These are phyloP conservation scores for Bombus pascuorum DNA, from an alignment of 1,140 invertebrate genomes.

Conservation along the genomic window DNA sequence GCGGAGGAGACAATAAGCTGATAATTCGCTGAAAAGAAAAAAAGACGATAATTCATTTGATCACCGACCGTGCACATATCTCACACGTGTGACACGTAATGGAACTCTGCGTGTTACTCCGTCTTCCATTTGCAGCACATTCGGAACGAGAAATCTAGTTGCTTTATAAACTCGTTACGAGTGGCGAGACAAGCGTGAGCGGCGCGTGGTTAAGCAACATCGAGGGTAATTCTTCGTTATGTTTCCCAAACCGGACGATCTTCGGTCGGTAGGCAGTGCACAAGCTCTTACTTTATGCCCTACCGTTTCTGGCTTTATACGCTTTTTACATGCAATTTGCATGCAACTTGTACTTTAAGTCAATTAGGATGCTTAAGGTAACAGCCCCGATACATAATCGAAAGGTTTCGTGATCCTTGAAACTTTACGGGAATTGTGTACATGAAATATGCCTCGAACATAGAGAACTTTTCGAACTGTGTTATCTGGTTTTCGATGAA, in stretches of 20 bases:
- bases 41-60: neutral
- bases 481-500: neutral
- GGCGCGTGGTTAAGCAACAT: neutral
- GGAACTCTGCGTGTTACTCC: neutral
- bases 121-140: neutral
- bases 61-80: neutral
- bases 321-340: slow-evolving; percentile 16
- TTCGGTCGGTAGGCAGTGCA: neutral
- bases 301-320: neutral
- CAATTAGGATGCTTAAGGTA: slow-evolving; percentile 39
- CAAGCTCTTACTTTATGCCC: slow-evolving; percentile 9
- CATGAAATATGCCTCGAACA: neutral
- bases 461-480: neutral
- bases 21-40: neutral
- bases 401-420: slow-evolving; percentile 27
- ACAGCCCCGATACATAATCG: slow-evolving; percentile 20
- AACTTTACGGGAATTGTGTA: neutral
- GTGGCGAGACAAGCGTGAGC: neutral
- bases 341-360: slow-evolving; percentile 29
- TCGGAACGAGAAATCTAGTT: neutral
- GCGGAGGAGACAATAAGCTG: too few relatives aligned
- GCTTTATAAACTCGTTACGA: slow-evolving; percentile 8
- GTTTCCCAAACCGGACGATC: slow-evolving; percentile 17
- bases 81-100: neutral
- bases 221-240: slow-evolving; percentile 4